Evolutionary conservation across 2,113 vertebrate species (phyloP).

Genomic region (Oncorhynchus keta): DNA sequence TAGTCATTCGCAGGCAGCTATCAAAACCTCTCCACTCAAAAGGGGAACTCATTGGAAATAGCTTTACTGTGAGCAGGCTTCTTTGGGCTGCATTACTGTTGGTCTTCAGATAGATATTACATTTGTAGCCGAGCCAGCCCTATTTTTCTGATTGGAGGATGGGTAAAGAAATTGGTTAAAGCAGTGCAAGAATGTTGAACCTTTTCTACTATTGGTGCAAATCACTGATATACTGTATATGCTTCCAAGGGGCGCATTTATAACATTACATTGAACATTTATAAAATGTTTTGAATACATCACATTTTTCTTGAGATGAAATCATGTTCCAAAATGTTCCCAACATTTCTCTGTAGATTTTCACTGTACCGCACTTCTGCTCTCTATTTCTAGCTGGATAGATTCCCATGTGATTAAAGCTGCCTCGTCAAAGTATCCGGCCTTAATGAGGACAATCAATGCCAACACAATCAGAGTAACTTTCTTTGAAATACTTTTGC

Average conservation of each 20-base stretch:
- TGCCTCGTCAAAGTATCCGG: constrained; percentile 54
- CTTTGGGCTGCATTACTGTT: not conserved
- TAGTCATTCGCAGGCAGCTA: not conserved
- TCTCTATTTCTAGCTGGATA: constrained; percentile 55
- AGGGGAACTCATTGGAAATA: not conserved
- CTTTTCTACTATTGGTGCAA: not conserved
- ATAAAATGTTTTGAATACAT: not conserved
- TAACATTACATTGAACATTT: not conserved
- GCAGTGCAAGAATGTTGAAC: not conserved
- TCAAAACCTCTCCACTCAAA: not conserved
- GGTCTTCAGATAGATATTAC: not conserved
- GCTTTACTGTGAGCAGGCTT: not conserved
- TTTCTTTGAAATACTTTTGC: not conserved
- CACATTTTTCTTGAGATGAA: not conserved
- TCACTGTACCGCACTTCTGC: not conserved
- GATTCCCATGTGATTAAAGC: constrained; percentile 65
- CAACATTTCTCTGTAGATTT: not conserved
- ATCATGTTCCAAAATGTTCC: not conserved
- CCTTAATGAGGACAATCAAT: constrained; percentile 68
- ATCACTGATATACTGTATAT: not conserved
- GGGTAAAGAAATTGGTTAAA: not conserved
- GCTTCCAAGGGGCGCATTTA: not conserved
- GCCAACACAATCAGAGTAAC: constrained; percentile 63
- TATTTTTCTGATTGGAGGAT: not conserved
- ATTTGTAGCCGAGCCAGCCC: not conserved